Evolutionary conservation across 2,888 invertebrate species (phyloP).

Genomic region (Cecidostiba fungosa): DNA sequence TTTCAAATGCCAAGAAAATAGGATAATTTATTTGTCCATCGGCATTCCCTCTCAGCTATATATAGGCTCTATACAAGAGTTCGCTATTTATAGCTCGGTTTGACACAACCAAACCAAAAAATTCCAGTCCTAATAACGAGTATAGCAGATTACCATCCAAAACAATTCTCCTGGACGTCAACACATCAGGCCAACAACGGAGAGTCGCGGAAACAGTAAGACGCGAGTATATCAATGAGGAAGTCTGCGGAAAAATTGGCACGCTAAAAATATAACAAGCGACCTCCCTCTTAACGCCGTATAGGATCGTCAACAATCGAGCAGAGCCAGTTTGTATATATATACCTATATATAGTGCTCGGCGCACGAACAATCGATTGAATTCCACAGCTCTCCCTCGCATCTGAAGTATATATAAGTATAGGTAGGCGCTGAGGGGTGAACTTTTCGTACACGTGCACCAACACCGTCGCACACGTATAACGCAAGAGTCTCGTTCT

Average conservation of each 20-base stretch:
- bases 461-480: neutral
- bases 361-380: constrained; percentile 28
- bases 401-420: neutral
- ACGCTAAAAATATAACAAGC: constrained; percentile 1
- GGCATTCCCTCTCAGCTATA: no score
- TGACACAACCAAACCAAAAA: no score
- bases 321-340: neutral
- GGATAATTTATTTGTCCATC: neutral
- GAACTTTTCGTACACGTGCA: constrained; percentile 23
- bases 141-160: no score
- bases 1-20: neutral
- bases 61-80: no score
- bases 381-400: constrained; percentile 12
- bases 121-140: no score
- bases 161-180: no score
- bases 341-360: no score
- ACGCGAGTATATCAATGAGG: no score
- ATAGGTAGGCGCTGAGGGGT: neutral
- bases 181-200: neutral
- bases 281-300: neutral
- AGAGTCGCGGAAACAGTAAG: no score
- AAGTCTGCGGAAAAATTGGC: constrained; percentile 19
- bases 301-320: constrained; percentile 10
- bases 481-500: neutral
- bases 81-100: no score